phyloP scores from a whole-genome alignment of 30 jellyfish, hydroid and myxozoan genomes.

The Chrysaora quinquecirrha region DNA sequence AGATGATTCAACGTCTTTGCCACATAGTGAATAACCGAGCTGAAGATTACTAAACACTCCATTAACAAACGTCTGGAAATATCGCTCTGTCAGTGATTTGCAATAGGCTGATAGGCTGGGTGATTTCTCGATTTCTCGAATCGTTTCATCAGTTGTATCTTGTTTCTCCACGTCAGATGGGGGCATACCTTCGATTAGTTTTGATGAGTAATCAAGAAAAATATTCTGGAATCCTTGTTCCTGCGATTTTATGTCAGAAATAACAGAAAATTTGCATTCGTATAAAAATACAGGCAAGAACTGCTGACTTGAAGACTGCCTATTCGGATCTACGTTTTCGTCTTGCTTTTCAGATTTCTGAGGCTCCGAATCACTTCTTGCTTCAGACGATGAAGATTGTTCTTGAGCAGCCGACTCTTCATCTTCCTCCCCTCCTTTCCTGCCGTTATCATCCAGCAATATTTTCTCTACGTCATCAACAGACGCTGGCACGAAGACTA shows the following conservation, averaged over 20 bases:
- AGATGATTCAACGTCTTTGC: conserved; percentile 86
- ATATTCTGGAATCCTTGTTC: conserved; percentile 5
- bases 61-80: conserved; percentile 86
- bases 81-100: conserved; percentile 74
- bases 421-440: conserved; percentile 2
- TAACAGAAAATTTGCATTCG: conserved; percentile 53
- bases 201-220: conserved; percentile 39
- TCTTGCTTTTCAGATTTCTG: background rate
- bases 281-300: conserved; percentile 50
- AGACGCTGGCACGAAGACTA: conserved; percentile 50
- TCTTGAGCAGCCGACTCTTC: background rate
- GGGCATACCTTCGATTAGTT: conserved; percentile 7
- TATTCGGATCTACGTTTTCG: background rate
- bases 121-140: conserved; percentile 21
- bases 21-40: conserved; percentile 61
- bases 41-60: conserved; percentile 80
- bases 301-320: background rate
- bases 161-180: background rate
- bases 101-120: conserved; percentile 44
- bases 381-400: background rate
- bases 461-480: conserved; percentile 51
- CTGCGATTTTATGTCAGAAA: conserved; percentile 35
- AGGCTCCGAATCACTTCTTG: background rate
- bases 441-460: background rate
- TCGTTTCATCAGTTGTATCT: conserved; percentile 2